Evolutionary conservation across 2,797 vertebrate genomes (phyloP).

Genomic region (Melanotaenia nigrans): DNA sequence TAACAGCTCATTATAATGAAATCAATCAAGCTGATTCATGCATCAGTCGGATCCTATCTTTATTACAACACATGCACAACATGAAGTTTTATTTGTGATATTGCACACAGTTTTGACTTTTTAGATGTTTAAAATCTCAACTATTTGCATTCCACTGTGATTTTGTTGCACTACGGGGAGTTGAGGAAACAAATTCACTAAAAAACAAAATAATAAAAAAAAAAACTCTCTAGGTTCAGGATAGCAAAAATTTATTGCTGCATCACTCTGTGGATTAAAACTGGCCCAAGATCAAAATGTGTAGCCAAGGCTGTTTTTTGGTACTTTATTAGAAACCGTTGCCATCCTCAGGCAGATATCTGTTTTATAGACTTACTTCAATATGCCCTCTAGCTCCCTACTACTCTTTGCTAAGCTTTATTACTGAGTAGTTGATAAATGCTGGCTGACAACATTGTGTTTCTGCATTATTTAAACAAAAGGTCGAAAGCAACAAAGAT

Average conservation of each 20-base stretch:
- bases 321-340: constrained; percentile 34
- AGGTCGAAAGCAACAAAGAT: constrained; percentile 33
- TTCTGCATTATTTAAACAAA: constrained; percentile 55
- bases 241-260: constrained; percentile 26
- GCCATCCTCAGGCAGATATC: constrained; percentile 24
- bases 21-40: constrained; percentile 15
- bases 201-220: constrained; percentile 5
- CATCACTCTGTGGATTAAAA: constrained; percentile 31
- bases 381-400: constrained; percentile 21
- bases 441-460: constrained; percentile 31
- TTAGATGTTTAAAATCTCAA: neutral
- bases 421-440: constrained; percentile 35
- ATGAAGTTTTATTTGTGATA: neutral
- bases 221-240: neutral
- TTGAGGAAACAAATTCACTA: constrained; percentile 3
- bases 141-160: neutral
- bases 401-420: constrained; percentile 24
- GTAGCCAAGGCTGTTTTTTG: constrained; percentile 34
- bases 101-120: neutral
- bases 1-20: constrained; percentile 14
- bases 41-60: neutral
- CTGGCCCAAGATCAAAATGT: constrained; percentile 38
- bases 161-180: neutral
- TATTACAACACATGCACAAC: constrained; percentile 3
- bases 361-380: constrained; percentile 25